These are phyloP conservation scores for Cabera pusaria DNA, from an alignment of 2,888 invertebrate genomes.

Conservation along the genomic window DNA sequence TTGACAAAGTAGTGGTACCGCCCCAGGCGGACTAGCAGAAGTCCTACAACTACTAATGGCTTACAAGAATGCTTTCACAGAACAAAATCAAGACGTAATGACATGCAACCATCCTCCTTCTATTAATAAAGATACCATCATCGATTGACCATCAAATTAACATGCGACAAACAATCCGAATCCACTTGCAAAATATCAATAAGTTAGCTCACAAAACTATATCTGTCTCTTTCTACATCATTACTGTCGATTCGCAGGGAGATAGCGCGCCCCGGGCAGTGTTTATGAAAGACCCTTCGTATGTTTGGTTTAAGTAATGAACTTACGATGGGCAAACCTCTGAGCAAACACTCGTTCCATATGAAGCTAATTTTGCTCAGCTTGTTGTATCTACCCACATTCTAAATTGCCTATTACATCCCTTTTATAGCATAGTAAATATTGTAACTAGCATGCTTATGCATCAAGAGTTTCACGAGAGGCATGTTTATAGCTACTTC, in stretches of 20 bases:
- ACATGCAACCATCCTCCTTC: too few species aligned
- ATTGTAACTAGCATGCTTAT: constrained; percentile 15
- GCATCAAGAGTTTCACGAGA: constrained; percentile 1
- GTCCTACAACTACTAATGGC: too few species aligned
- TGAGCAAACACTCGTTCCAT: constrained; percentile 11
- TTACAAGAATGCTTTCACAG: too few species aligned
- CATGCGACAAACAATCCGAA: too few species aligned
- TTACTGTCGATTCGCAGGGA: constrained; percentile 47
- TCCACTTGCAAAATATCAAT: too few species aligned
- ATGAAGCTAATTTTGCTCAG: constrained; percentile 10
- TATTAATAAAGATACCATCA: too few species aligned
- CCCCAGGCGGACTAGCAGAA: too few species aligned
- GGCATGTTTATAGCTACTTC: constrained; percentile 4
- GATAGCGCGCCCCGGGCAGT: constrained; percentile 43
- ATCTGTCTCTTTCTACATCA: constrained; percentile 41
- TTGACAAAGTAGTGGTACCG: too few species aligned
- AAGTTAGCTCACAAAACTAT: constrained; percentile 17
- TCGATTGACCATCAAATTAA: too few species aligned
- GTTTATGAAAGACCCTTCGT: constrained; percentile 46
- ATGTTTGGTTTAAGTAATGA: constrained; percentile 47
- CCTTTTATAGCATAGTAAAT: constrained; percentile 13
- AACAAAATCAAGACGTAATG: too few species aligned
- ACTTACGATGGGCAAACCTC: constrained; percentile 25
- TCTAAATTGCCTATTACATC: constrained; percentile 17
- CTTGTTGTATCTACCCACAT: constrained; percentile 1